A percentile compares a stretch with the other conserved stretches of the same genome.
Conservation (phyloP, 2,113 vertebrate species). For the Merops nubicus region DNA sequence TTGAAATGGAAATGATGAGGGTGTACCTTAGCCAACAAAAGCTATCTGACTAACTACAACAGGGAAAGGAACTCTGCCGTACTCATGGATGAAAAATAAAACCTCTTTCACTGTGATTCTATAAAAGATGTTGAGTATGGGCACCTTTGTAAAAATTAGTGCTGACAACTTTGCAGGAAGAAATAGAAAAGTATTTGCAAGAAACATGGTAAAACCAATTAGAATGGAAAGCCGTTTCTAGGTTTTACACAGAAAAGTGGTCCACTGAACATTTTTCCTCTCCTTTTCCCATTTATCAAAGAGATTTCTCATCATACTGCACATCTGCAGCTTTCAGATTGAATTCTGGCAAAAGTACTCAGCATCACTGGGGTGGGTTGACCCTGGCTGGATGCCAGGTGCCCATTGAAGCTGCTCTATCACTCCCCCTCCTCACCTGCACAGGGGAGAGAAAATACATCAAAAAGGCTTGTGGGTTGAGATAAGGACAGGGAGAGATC, state of each 20-base stretch:
- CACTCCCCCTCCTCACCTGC: not conserved
- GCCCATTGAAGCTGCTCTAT: not conserved
- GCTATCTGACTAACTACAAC: not conserved
- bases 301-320: slow-evolving; percentile 61
- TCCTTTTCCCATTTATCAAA: slow-evolving; percentile 56
- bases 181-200: slow-evolving; percentile 5
- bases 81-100: not conserved
- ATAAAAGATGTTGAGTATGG: not conserved
- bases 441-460: not conserved
- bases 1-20: not conserved
- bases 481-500: not conserved
- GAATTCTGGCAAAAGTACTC: slow-evolving; percentile 30
- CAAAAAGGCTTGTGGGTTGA: not conserved
- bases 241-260: not conserved
- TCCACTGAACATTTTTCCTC: not conserved
- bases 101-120: not conserved
- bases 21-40: not conserved
- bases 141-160: not conserved
- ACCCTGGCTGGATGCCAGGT: not conserved
- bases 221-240: not conserved
- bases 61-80: not conserved
- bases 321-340: slow-evolving; percentile 58
- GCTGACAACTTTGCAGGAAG: not conserved
- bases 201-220: slow-evolving; percentile 22
- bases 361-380: not conserved